Evolutionary conservation across 2,888 invertebrate genomes (phyloP).

Genomic region (Eupithecia tripunctaria): DNA sequence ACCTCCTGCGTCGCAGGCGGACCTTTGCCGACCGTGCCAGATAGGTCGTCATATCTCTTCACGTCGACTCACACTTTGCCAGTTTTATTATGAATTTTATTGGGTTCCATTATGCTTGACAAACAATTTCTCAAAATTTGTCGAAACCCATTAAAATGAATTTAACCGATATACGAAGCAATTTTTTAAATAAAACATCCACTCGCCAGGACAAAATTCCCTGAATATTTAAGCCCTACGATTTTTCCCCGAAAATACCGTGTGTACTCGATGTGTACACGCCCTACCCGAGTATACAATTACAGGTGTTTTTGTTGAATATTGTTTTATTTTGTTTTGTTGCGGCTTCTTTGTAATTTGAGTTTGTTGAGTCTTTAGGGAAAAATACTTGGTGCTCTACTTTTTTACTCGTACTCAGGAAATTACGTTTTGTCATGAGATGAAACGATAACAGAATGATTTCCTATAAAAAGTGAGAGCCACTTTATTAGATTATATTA

Average conservation of each 20-base stretch:
- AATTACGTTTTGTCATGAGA: conserved; percentile 2
- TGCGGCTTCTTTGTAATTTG: conserved; percentile 39
- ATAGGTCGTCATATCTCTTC: too few species aligned
- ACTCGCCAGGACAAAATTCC: background rate
- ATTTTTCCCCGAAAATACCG: background rate
- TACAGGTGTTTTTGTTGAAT: conserved; percentile 59
- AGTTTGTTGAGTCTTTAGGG: conserved; percentile 35
- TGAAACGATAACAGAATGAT: background rate
- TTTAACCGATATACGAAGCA: background rate
- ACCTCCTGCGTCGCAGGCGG: too few species aligned
- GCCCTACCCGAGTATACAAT: conserved; percentile 48
- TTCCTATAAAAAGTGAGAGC: too few species aligned
- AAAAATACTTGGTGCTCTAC: conserved; percentile 27
- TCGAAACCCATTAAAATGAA: background rate
- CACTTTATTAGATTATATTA: too few species aligned
- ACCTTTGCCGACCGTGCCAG: too few species aligned
- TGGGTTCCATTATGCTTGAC: background rate
- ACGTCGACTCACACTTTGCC: too few species aligned
- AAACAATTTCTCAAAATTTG: background rate
- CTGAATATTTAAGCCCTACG: background rate
- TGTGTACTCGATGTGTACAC: conserved; percentile 1
- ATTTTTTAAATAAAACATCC: background rate
- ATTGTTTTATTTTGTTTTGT: conserved; percentile 50
- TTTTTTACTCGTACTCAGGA: conserved; percentile 20
- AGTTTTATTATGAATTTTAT: too few species aligned